Conservation (phyloP, 2,113 vertebrate genomes). For the Archilochus colubris region DNA sequence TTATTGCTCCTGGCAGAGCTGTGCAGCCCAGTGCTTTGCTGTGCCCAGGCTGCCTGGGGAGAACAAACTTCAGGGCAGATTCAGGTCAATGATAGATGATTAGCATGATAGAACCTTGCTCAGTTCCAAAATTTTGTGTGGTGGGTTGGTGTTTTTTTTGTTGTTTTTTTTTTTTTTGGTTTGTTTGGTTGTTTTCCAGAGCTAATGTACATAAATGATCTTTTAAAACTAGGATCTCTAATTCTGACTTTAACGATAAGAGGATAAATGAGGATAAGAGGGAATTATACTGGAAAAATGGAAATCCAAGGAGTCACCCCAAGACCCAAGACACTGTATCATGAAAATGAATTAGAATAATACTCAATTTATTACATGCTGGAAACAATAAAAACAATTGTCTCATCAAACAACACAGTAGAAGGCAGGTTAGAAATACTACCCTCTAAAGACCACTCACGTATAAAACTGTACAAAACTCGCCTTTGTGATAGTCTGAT, state of each 20-base stretch:
- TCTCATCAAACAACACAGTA: not conserved
- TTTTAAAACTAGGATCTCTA: not conserved
- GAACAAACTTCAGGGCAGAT: not conserved
- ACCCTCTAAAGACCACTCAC: not conserved
- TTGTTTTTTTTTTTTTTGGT: too few species aligned
- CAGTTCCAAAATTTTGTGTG: not conserved
- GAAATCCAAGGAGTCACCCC: not conserved
- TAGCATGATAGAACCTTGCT: not conserved
- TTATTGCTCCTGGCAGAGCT: not conserved
- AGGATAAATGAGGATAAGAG: not conserved
- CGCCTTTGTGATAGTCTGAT: not conserved
- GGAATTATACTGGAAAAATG: not conserved
- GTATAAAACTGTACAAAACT: not conserved
- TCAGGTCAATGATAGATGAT: not conserved
- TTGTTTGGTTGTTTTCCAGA: not conserved
- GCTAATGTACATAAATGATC: not conserved
- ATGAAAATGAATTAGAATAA: not conserved
- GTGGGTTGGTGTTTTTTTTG: too few species aligned
- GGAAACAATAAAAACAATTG: not conserved
- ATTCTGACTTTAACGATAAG: not conserved
- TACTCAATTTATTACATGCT: not conserved
- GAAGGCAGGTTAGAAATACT: not conserved
- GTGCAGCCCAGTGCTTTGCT: not conserved
- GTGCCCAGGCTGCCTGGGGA: slow-evolving; percentile 6
- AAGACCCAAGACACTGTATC: not conserved